Conservation (phyloP, 2,888 invertebrate genomes). For the Aelia acuminata region DNA sequence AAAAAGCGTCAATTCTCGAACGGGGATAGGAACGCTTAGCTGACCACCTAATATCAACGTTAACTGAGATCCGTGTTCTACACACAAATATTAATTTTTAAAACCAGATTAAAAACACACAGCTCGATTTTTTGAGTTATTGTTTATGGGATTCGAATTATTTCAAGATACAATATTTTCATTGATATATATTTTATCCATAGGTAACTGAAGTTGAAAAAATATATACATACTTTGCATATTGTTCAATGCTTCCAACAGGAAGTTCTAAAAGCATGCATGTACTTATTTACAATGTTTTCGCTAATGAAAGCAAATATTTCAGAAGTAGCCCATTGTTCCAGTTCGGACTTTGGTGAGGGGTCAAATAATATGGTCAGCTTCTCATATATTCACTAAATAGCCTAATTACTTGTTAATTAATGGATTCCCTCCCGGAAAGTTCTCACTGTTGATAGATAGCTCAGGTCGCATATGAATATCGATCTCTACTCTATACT, state of each 20-base stretch:
- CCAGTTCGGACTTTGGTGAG: neutral
- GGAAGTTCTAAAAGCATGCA: neutral
- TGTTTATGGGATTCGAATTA: no score
- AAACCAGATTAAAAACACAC: no score
- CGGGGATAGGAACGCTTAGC: no score
- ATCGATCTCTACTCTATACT: neutral
- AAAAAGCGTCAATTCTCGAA: no score
- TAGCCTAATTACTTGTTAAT: neutral
- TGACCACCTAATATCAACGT: no score
- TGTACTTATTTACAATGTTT: neutral
- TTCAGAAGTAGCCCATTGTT: neutral
- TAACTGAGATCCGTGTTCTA: no score
- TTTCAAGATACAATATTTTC: no score
- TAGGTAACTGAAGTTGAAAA: no score
- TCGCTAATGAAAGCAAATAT: neutral
- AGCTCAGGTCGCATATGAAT: neutral
- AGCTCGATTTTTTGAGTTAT: no score
- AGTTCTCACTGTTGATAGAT: neutral
- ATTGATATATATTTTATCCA: no score
- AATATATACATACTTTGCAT: no score
- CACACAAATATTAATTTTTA: no score
- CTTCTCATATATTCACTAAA: neutral
- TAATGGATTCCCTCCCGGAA: slow-evolving; percentile 3
- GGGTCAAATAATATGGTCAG: neutral
- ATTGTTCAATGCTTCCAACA: neutral